Conservation (phyloP, 2,888 invertebrate species). For the Cheilosia vernalis region DNA sequence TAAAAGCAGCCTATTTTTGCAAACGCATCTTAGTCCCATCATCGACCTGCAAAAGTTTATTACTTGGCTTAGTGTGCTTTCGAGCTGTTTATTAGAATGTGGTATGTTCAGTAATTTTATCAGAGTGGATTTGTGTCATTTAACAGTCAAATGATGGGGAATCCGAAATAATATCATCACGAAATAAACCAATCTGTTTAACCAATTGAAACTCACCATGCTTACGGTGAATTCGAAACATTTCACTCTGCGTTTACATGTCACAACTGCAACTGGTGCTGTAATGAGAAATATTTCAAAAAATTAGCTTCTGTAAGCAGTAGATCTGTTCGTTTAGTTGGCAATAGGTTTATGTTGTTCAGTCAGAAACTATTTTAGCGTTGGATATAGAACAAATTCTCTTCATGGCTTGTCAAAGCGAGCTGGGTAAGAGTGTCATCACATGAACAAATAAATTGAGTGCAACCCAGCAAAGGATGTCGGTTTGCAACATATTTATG, state of each 20-base stretch:
- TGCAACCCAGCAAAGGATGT: not conserved
- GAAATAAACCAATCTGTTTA: not conserved
- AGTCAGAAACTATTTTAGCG: slow-evolving; percentile 30
- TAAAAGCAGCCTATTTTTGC: too few relatives aligned
- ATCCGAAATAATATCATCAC: slow-evolving; percentile 55
- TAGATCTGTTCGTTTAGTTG: too few relatives aligned
- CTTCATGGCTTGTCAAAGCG: slow-evolving; percentile 51
- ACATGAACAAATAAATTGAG: not conserved
- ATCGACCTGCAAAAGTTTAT: not conserved
- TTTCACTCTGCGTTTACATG: not conserved
- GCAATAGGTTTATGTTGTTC: not conserved
- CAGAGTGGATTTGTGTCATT: slow-evolving; percentile 32
- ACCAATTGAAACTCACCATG: not conserved
- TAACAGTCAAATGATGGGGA: slow-evolving; percentile 48
- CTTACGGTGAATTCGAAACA: not conserved
- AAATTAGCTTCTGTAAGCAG: too few relatives aligned
- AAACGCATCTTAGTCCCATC: too few relatives aligned
- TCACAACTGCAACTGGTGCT: not conserved
- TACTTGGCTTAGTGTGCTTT: not conserved
- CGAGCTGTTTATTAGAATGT: not conserved
- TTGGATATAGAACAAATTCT: slow-evolving; percentile 42
- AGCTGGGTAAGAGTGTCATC: slow-evolving; percentile 33
- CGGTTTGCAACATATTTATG: not conserved
- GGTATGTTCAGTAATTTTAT: not conserved
- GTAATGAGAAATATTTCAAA: too few relatives aligned